Base-by-base conservation (phyloP, 92 coral and sea anemone genomes). In the Muricea muricata region DNA sequence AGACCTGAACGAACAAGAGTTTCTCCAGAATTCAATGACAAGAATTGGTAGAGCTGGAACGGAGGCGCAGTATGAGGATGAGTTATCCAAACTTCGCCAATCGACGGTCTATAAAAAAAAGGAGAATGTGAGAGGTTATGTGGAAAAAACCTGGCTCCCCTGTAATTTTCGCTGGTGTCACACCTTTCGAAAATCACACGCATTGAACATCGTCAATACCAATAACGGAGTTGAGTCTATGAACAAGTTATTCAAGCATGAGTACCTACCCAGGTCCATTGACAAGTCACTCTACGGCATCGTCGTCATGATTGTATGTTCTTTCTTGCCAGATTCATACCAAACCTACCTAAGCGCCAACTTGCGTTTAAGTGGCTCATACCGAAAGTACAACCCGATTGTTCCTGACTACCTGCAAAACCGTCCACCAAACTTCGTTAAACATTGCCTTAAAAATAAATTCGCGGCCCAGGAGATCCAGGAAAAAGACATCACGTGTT, bases 191-290 rank as follows among this genome's bases (percentile, higher is more conserved):
- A 61, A 61, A 24, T 61, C 68, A 26, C 68, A 61, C 25, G 68
- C 68, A 7, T 30, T 61, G 11, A 61, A 61, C 34, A 61, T 32
- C 13, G 37, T 85, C 2, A 85, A 89, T 21, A 87, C 93, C 34
- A 90, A 73, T 75, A 85, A 89, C 84, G 89, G 92, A 12, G 33
- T 87, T 0, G 89, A 87, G 28, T 32, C 88, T 2, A 72, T 86
- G 78, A 90, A 90, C 74, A 61, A 56, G 65, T 28, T 80, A 3
- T 83, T 87, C 31, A 90, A 90, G 84, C 84, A 90, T 71, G 65
- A 71, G 4, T 90, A 75, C 84, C 75, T 90, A 0, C 65, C 55
- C 0, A 65, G 71, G 13, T 71, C 84, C 24, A 42, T 75, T 26
- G 86, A 90, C 24, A 87, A 39, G 20, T 87, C 75, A 47, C 66